phyloP scores from a whole-genome alignment of 2,797 vertebrate species.

The Spheniscus humboldti region DNA sequence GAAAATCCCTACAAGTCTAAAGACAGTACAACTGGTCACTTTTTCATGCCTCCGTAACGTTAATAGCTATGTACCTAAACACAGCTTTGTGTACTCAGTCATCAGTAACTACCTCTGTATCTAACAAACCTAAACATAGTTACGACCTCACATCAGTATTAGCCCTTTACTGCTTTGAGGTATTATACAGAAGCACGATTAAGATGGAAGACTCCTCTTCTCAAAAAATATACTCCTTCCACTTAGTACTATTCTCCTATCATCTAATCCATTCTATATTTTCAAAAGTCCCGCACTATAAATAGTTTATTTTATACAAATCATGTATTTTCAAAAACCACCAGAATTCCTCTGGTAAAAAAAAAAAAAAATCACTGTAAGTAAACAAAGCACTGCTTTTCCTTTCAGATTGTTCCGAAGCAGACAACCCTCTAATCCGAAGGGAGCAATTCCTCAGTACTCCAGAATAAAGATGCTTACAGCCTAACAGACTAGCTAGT shows the following conservation, averaged over 20 bases:
- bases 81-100: background rate
- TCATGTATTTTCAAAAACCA: background rate
- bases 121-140: background rate
- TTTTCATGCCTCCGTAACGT: background rate
- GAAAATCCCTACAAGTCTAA: background rate
- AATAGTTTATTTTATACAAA: background rate
- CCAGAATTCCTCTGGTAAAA: background rate
- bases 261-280: background rate
- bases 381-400: background rate
- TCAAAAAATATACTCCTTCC: background rate
- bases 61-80: background rate
- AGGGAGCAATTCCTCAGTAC: background rate
- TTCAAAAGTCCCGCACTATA: background rate
- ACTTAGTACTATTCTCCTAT: background rate
- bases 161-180: conserved; percentile 42
- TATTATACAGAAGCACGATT: background rate
- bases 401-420: background rate
- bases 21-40: background rate
- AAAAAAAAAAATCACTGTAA: background rate
- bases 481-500: too few species aligned
- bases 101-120: background rate
- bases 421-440: background rate
- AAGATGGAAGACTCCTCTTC: background rate
- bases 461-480: accelerated
- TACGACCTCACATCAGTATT: background rate